phyloP scores from a whole-genome alignment of 1,140 invertebrate species.

The Diachasmimorpha longicaudata region DNA sequence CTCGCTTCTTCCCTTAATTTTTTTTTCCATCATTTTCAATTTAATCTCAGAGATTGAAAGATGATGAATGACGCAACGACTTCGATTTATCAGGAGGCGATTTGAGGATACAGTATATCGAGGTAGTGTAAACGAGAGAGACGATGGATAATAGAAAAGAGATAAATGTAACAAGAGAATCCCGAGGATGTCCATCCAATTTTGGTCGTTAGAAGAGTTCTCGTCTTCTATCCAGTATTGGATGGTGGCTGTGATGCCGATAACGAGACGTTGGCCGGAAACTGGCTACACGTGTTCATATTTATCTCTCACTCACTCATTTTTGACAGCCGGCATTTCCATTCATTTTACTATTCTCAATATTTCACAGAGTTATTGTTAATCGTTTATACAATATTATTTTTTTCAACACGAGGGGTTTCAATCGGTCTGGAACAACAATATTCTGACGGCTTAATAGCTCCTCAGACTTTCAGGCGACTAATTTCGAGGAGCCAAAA shows the following conservation, averaged over 20 bases:
- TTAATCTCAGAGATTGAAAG: constrained; percentile 10
- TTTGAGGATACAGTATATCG: neutral
- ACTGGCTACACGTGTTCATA: constrained; percentile 16
- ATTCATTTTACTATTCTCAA: neutral
- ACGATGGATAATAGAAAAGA: neutral
- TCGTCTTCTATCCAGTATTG: neutral
- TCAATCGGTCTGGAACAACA: neutral
- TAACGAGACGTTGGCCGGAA: constrained; percentile 21
- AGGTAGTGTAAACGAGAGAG: neutral
- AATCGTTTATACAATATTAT: neutral
- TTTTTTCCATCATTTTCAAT: neutral
- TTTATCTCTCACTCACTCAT: constrained; percentile 17
- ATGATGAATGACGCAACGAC: constrained; percentile 12
- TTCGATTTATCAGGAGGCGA: constrained; percentile 8
- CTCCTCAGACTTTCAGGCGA: neutral
- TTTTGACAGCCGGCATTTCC: neutral
- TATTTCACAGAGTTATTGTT: neutral
- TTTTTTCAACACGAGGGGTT: neutral
- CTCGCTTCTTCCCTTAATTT: too few relatives aligned
- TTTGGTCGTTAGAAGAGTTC: constrained; percentile 16
- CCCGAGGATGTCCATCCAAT: constrained; percentile 14
- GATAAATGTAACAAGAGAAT: constrained; percentile 23
- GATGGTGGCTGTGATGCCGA: neutral
- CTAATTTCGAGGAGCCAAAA: neutral
- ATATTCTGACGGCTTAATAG: constrained; percentile 4